Conservation (phyloP, 1,140 invertebrate genomes). For the Physella acuta region DNA sequence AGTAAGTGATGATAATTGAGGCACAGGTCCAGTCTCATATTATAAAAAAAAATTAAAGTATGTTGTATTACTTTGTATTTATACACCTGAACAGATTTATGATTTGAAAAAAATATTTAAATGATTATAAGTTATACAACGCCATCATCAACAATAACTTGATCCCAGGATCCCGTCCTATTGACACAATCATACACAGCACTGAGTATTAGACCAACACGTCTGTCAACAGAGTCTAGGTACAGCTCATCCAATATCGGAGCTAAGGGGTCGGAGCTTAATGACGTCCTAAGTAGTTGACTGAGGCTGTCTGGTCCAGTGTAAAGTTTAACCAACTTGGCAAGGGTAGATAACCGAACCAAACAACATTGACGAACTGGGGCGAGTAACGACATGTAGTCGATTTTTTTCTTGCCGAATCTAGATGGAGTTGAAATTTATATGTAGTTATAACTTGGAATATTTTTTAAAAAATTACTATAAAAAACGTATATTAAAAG, state of each 20-base stretch:
- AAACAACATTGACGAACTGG: constrained; percentile 90
- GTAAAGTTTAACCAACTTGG: constrained; percentile 76
- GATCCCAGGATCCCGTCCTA: constrained; percentile 22
- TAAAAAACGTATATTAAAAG: not conserved
- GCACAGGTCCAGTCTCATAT: too few relatives aligned
- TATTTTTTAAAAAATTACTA: too few relatives aligned
- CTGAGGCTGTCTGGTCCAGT: constrained; percentile 80
- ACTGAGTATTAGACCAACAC: constrained; percentile 65
- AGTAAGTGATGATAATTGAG: too few relatives aligned
- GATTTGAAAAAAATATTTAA: too few relatives aligned
- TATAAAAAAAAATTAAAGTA: too few relatives aligned
- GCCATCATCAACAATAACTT: constrained; percentile 45
- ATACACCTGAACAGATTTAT: too few relatives aligned
- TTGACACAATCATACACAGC: constrained; percentile 40
- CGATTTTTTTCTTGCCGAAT: constrained; percentile 86
- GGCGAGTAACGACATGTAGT: constrained; percentile 90
- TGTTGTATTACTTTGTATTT: too few relatives aligned
- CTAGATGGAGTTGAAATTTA: constrained; percentile 37
- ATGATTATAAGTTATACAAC: too few relatives aligned
- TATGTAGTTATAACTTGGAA: not conserved
- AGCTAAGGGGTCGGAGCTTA: constrained; percentile 77
- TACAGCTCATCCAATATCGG: constrained; percentile 90
- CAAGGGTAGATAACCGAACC: constrained; percentile 76
- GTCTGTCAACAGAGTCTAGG: constrained; percentile 80
- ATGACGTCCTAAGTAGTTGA: constrained; percentile 73